Evolutionary conservation across 2,113 vertebrate genomes (phyloP), one percentile per base, ranked within the genome.

Genomic region (Ochotona princeps): DNA sequence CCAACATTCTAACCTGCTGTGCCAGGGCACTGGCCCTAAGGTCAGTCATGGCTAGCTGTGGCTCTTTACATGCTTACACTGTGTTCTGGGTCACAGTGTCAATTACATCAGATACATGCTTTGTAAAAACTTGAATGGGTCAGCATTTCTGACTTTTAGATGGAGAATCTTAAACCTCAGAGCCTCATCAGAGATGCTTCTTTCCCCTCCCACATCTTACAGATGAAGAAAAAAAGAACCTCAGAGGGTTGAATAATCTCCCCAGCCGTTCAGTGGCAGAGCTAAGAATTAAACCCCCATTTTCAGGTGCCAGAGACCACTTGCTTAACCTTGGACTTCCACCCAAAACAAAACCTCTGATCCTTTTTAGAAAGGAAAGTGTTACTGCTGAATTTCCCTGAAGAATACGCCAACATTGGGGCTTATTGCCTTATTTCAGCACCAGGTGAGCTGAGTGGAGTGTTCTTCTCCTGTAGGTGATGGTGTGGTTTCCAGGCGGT

Each of bases 401-500:
- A 89, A 87, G 21, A 74, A 28, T 12, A 57, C 23, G 8, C 7
- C n/a, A 30, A 1, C 11, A 10, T 54, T 6, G 4, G 38, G 38
- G 38, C 38, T 44, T 44, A 44, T 44, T 44, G 3, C 38, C 38
- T 44, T 44, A 44, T 44, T 44, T 44, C 38, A 44, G 25, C 76
- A 63, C 1, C 57, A 35, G 10, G 25, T 21, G 13, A 47, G 17
- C 78, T 84, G 67, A 87, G 32, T 38, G 8, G 38, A 72, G 23
- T 12, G 1, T 32, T 81, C 81, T 44, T 65, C 4, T 75, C 32
- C 78, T 3, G 7, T 14, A 97, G 97, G 95, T 97, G 86, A 96
- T 97, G 95, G 95, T 97, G 44, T 97, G 97, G 97, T 20, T 97
- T 13, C 94, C 96, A 0, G 96, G 97, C 0, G 95, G 96, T 0